A percentile compares a stretch with the other conserved stretches of the same genome.
phyloP scores from a whole-genome alignment of 2,113 vertebrate species.

The Mixornis gularis region DNA sequence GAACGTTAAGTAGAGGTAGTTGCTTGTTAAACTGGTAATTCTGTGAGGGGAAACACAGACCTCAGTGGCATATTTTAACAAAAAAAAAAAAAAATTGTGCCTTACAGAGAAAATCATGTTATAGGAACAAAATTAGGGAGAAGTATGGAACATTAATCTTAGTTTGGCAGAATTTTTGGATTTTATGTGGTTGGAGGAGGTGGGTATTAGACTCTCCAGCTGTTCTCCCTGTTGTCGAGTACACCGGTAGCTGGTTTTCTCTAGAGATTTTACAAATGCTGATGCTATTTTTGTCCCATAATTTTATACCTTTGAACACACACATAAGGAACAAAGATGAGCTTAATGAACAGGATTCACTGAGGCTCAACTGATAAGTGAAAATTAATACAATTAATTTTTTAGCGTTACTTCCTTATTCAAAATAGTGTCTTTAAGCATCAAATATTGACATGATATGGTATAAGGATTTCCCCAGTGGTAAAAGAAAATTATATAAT shows the following conservation, averaged over 20 bases:
- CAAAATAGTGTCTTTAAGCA: not conserved
- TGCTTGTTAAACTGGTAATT: not conserved
- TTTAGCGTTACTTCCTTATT: not conserved
- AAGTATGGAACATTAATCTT: not conserved
- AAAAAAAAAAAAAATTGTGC: not conserved
- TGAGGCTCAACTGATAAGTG: not conserved
- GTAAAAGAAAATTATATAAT: not conserved
- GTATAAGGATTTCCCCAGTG: not conserved
- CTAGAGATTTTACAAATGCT: not conserved
- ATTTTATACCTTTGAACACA: slow-evolving; percentile 4
- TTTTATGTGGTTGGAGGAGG: not conserved
- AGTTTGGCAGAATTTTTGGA: not conserved
- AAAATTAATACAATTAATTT: not conserved
- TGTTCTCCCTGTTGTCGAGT: slow-evolving; percentile 1
- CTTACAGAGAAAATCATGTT: not conserved
- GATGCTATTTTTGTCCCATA: slow-evolving; percentile 4
- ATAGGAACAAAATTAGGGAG: not conserved
- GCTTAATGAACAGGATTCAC: slow-evolving; percentile 3
- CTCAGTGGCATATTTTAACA: not conserved
- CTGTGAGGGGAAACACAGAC: not conserved
- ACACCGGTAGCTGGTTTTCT: not conserved
- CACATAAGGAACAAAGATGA: not conserved
- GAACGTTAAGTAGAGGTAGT: not conserved
- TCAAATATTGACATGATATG: not conserved
- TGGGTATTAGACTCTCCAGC: not conserved